Base-by-base conservation (phyloP, 2,797 vertebrate species). In the Nannoperca australis region DNA sequence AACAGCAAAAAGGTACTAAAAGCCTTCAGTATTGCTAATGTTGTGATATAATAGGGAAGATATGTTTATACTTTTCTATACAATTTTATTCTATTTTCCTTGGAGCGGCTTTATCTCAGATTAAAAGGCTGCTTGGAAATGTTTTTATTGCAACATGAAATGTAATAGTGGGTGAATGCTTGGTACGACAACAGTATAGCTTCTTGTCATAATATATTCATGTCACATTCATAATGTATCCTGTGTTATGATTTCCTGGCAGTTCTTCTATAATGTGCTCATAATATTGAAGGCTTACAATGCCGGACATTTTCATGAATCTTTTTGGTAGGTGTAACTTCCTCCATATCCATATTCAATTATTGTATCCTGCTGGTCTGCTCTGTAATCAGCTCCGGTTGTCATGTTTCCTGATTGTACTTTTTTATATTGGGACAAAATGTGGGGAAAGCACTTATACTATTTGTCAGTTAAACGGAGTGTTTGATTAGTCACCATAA, bases 401-500 rank as follows among this genome's bases (percentile, higher is more conserved):
- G 55, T 62, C 67, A 73, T 12, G 51, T 73, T 51, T 51, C 1
- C 15, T 15, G 13, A 70, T 50, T 79, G 14, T 69, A 11, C 8
- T 18, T 2, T 18, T 70, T 68, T 64, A 50, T 45, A 5, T 3
- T 49, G 61, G 67, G 32, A 73, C 34, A 56, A 7, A 40, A 73
- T 68, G n/a, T 18, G n/a, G 30, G 20, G 32, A 78, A 55, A 76
- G 27, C 34, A 27, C 17, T 78, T 68, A 27, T 10, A 36, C 30
- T 44, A 53, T 78, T 79, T 74, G 70, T 71, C 78, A 82, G 61
- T 73, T 34, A 49, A 78, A 76, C 24, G 27, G 66, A 64, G 40
- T 22, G 20, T 80, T 79, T 74, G 71, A 76, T 88, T 72, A 50
- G 56, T 78, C 67, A 51, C 55, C 11, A n/a, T 65, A 79, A 84